Conservation (phyloP, 1,140 invertebrate genomes). For the Drosophila bocqueti region DNA sequence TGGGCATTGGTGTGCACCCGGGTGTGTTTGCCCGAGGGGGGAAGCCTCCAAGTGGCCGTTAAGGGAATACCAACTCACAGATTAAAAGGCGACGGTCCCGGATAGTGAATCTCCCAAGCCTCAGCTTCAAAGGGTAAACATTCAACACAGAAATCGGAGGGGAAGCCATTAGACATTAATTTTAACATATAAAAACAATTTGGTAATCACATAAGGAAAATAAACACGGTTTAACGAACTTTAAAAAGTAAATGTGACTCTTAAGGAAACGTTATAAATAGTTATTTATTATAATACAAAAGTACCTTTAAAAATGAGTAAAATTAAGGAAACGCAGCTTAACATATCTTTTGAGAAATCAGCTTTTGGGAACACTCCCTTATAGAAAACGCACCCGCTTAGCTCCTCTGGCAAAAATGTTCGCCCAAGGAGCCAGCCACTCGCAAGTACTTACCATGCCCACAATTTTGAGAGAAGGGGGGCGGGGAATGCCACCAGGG, state of each 20-base stretch:
- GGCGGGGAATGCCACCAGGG: not conserved
- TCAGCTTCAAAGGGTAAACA: not conserved
- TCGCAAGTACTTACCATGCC: conserved; percentile 26
- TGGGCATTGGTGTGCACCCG: not conserved
- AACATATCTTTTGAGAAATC: not conserved
- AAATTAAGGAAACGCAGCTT: not conserved
- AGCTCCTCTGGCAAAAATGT: conserved; percentile 45
- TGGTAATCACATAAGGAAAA: not conserved
- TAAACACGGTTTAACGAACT: no score
- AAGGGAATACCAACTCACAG: conserved; percentile 42
- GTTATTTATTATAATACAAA: not conserved
- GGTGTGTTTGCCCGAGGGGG: conserved; percentile 7
- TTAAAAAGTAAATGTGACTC: no score
- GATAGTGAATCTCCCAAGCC: not conserved
- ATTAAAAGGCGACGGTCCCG: not conserved
- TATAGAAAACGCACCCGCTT: conserved; percentile 4
- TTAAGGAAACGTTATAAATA: not conserved
- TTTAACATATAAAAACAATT: not conserved
- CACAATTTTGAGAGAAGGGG: conserved; percentile 10
- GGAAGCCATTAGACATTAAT: not conserved
- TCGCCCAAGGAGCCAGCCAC: conserved; percentile 42
- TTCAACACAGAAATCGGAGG: not conserved
- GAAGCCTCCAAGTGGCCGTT: conserved; percentile 46
- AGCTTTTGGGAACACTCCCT: conserved; percentile 23
- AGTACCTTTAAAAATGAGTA: no score